These are phyloP conservation scores for Pseudachorutes palmiensis DNA, from an alignment of 1,140 invertebrate species.

Conservation along the genomic window DNA sequence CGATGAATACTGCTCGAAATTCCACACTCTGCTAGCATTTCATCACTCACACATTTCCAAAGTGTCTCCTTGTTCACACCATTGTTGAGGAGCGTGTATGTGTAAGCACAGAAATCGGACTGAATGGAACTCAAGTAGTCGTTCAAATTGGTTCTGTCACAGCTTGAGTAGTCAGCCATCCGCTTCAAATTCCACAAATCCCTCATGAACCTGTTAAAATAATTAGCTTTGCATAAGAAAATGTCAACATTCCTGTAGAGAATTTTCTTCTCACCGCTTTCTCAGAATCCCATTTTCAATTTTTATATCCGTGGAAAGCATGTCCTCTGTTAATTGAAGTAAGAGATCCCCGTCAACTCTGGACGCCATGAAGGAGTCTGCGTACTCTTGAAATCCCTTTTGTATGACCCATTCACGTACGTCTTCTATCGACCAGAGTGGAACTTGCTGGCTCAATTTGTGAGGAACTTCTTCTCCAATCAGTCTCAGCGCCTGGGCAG, in stretches of 20 bases:
- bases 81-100: conserved; percentile 90
- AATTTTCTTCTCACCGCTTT: conserved; percentile 61
- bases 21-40: conserved; percentile 77
- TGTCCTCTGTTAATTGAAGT: conserved; percentile 83
- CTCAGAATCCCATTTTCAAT: conserved; percentile 87
- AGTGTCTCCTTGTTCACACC: conserved; percentile 76
- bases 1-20: conserved; percentile 93
- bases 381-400: conserved; percentile 83
- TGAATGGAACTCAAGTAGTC: conserved; percentile 79
- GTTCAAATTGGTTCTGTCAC: conserved; percentile 84
- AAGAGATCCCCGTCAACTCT: conserved; percentile 96
- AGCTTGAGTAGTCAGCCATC: conserved; percentile 93
- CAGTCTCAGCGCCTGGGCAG: conserved; percentile 84
- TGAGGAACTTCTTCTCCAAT: conserved; percentile 96
- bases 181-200: conserved; percentile 91
- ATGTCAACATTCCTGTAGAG: background rate
- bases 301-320: conserved; percentile 84
- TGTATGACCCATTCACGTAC: conserved; percentile 96
- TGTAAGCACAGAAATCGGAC: conserved; percentile 89
- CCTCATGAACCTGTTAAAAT: conserved; percentile 68
- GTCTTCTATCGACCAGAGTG: conserved; percentile 92
- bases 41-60: conserved; percentile 66
- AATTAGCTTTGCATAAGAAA: conserved; percentile 17
- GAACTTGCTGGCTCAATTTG: conserved; percentile 94
- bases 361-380: conserved; percentile 74